phyloP scores from a whole-genome alignment of 2,888 invertebrate species.

The Lissonota sp. region DNA sequence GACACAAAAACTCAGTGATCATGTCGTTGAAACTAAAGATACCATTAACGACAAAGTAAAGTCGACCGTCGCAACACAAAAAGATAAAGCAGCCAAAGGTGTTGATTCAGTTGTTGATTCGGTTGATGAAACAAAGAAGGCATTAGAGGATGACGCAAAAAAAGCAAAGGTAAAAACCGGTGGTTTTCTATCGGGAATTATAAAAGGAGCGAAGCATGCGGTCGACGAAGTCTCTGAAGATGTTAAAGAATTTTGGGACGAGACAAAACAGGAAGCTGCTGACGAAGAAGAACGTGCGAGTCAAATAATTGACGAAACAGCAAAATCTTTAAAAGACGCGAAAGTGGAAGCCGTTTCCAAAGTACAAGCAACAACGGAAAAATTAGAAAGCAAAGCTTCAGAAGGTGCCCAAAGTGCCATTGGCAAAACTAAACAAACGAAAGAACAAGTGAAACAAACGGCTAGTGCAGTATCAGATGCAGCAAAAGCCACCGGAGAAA shows the following conservation, averaged over 20 bases:
- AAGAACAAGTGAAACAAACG: slow-evolving; percentile 27
- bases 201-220: slow-evolving; percentile 69
- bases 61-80: slow-evolving; percentile 51
- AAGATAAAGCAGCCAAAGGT: slow-evolving; percentile 62
- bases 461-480: slow-evolving; percentile 32
- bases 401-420: slow-evolving; percentile 78
- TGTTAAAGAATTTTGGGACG: slow-evolving; percentile 61
- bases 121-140: slow-evolving; percentile 57
- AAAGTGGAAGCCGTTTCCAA: slow-evolving; percentile 51
- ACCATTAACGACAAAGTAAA: slow-evolving; percentile 66
- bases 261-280: slow-evolving; percentile 57
- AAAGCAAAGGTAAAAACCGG: slow-evolving; percentile 69
- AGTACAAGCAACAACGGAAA: slow-evolving; percentile 28
- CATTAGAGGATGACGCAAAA: slow-evolving; percentile 65
- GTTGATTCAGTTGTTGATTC: slow-evolving; percentile 54
- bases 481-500: slow-evolving; percentile 79
- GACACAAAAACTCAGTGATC: slow-evolving; percentile 51
- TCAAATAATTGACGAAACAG: slow-evolving; percentile 65
- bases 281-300: slow-evolving; percentile 55
- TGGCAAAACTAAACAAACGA: slow-evolving; percentile 30
- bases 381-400: slow-evolving; percentile 81
- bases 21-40: slow-evolving; percentile 60
- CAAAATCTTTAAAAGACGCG: slow-evolving; percentile 67
- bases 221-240: slow-evolving; percentile 68
- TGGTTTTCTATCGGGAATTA: slow-evolving; percentile 71